A percentile compares a stretch with the other conserved stretches of the same genome.
Evolutionary conservation across 2,797 vertebrate species (phyloP).

Genomic region (Micrastur ruficollis): DNA sequence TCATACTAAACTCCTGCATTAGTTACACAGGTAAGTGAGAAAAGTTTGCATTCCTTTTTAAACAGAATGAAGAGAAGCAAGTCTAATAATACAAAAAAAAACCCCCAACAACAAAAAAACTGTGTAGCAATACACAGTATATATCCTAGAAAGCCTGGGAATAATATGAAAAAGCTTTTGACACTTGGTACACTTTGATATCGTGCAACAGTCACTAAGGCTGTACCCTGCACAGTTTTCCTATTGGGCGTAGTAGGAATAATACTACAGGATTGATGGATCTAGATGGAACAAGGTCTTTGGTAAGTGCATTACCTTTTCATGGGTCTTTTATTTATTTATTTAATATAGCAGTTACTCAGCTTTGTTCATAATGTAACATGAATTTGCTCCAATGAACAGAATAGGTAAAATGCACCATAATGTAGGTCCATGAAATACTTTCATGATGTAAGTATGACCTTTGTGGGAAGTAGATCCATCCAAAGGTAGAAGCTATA

Average conservation of each 20-base stretch:
- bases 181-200: not conserved
- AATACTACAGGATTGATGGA: not conserved
- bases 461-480: not conserved
- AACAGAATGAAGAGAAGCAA: not conserved
- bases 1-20: not conserved
- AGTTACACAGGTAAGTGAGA: not conserved
- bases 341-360: not conserved
- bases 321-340: not conserved
- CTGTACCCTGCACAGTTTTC: not conserved
- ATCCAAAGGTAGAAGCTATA: not conserved
- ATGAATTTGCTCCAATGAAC: not conserved
- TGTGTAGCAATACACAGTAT: not conserved
- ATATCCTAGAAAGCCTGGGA: not conserved
- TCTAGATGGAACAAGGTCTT: not conserved
- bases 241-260: not conserved
- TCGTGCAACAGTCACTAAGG: not conserved
- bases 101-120: not conserved
- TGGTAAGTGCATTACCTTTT: not conserved
- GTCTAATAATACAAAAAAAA: not conserved
- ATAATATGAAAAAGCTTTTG: not conserved
- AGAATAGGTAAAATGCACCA: not conserved
- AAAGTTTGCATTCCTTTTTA: not conserved
- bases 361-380: not conserved
- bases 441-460: fast-evolving
- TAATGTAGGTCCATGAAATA: not conserved